Evolutionary conservation across 2,888 invertebrate species (phyloP).

Genomic region (Dilophus febrilis): DNA sequence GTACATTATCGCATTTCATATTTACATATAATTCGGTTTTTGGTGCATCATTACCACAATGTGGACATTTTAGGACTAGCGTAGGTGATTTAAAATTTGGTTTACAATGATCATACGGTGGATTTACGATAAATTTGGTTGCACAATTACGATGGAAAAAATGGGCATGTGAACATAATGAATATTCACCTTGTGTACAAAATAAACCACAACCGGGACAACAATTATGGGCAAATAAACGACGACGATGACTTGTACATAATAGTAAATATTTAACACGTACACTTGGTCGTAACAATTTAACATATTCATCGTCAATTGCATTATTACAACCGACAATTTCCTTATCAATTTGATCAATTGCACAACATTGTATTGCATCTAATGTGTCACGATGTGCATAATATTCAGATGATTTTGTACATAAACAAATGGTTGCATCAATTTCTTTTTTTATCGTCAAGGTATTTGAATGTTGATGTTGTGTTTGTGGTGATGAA

Average conservation of each 20-base stretch:
- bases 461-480: too few relatives aligned
- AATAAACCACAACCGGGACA: conserved; percentile 82
- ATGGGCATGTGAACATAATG: conserved; percentile 61
- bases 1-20: conserved; percentile 43
- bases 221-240: conserved; percentile 66
- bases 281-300: conserved; percentile 50
- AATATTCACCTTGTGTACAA: conserved; percentile 79
- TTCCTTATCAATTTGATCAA: conserved; percentile 55
- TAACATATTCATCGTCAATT: conserved; percentile 35
- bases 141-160: conserved; percentile 73
- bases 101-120: conserved; percentile 30
- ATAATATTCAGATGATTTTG: conserved; percentile 33
- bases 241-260: conserved; percentile 60
- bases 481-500: too few relatives aligned
- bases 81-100: conserved; percentile 25
- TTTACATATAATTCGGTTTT: conserved; percentile 40
- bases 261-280: conserved; percentile 63
- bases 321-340: conserved; percentile 68
- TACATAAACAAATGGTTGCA: conserved; percentile 32
- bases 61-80: conserved; percentile 42
- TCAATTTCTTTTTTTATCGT: conserved; percentile 1
- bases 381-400: conserved; percentile 40
- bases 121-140: conserved; percentile 26
- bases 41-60: conserved; percentile 47
- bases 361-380: conserved; percentile 52